Conservation (phyloP, 2,113 vertebrate species). For the Bufo bufo region DNA sequence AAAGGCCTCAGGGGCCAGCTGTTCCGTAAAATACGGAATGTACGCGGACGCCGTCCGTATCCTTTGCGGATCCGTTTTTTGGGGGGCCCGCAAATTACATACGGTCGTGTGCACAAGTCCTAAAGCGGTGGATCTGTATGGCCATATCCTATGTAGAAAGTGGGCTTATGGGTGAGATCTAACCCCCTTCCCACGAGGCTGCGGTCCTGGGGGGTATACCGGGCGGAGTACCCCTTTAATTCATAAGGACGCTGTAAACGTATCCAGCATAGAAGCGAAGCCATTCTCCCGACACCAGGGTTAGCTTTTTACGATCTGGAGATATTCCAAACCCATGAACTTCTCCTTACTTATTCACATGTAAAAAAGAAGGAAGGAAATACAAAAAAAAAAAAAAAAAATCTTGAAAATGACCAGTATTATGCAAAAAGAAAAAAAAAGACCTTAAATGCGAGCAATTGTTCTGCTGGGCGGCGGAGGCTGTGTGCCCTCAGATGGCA, state of each 20-base stretch:
- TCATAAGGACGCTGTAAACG: not conserved
- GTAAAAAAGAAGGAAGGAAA: slow-evolving; percentile 82
- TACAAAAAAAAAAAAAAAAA: slow-evolving; percentile 70
- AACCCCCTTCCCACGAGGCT: too few species aligned
- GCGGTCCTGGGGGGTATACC: too few species aligned
- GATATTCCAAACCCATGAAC: slow-evolving; percentile 64
- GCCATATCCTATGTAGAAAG: not conserved
- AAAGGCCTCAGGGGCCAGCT: too few species aligned
- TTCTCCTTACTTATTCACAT: slow-evolving; percentile 75
- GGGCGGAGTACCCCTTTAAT: not conserved
- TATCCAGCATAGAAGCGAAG: too few species aligned
- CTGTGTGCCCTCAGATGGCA: slow-evolving; percentile 79
- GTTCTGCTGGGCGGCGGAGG: slow-evolving; percentile 72
- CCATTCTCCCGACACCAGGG: not conserved
- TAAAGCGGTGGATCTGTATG: too few species aligned
- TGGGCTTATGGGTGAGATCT: too few species aligned
- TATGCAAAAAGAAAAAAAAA: slow-evolving; percentile 71
- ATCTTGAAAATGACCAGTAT: slow-evolving; percentile 76
- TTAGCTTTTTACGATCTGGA: not conserved
- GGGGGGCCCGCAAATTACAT: too few species aligned
- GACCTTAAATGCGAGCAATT: slow-evolving; percentile 65
- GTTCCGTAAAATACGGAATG: too few species aligned
- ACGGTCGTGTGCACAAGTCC: too few species aligned
- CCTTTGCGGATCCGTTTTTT: too few species aligned
- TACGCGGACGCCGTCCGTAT: too few species aligned